These are phyloP conservation scores for Octodon degus DNA, from an alignment of 2,113 vertebrate genomes.

Conservation along the genomic window DNA sequence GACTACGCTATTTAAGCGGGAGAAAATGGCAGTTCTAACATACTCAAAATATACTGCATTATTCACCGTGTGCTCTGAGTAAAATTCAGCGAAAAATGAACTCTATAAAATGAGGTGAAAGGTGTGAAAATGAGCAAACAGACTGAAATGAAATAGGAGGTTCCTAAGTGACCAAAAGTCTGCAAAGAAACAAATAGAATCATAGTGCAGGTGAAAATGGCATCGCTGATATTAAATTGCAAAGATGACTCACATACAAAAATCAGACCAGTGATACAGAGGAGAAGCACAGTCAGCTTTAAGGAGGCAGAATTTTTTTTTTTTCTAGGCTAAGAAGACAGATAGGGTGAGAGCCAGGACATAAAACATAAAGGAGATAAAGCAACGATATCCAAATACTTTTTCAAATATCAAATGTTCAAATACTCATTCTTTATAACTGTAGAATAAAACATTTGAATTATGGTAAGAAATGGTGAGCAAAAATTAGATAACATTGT, in stretches of 20 bases:
- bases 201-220: neutral
- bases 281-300: neutral
- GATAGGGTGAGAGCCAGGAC: neutral
- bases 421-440: neutral
- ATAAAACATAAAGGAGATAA: neutral
- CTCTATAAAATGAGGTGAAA: conserved; percentile 48
- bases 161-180: neutral
- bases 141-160: neutral
- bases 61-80: conserved; percentile 53
- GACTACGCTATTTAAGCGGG: conserved; percentile 57
- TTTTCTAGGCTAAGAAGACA: neutral
- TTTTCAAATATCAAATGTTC: neutral
- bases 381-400: neutral
- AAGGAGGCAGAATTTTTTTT: neutral
- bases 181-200: neutral
- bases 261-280: neutral
- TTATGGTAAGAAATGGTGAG: neutral
- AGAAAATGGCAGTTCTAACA: conserved; percentile 33
- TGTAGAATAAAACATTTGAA: neutral
- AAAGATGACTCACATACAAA: neutral
- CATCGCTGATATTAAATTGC: neutral
- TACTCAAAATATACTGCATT: conserved; percentile 63
- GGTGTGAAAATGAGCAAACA: neutral
- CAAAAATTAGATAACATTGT: neutral
- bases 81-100: conserved; percentile 51